Percentiles rank a stretch among this genome's conserved stretches.
These are phyloP conservation scores for Lamproptera curius DNA, from an alignment of 2,888 invertebrate genomes.

Conservation along the genomic window DNA sequence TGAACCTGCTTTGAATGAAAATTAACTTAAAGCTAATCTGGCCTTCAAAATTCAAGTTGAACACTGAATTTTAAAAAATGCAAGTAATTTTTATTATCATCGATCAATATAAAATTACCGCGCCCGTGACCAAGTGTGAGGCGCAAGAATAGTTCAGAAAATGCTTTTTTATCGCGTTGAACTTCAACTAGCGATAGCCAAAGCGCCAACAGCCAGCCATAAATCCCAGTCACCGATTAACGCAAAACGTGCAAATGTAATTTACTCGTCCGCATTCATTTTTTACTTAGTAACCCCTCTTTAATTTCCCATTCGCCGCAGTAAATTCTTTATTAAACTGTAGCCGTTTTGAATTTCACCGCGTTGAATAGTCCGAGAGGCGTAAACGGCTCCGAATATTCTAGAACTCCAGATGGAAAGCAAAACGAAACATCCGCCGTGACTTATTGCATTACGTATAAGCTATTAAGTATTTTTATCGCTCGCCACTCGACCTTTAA, in stretches of 20 bases:
- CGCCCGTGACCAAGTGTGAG: too few relatives aligned
- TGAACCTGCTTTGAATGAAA: too few relatives aligned
- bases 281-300: conserved; percentile 2
- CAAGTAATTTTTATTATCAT: too few relatives aligned
- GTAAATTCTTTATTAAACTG: conserved; percentile 19
- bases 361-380: conserved; percentile 9
- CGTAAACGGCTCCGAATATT: conserved; percentile 7
- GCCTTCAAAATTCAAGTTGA: too few relatives aligned
- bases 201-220: too few relatives aligned
- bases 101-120: too few relatives aligned
- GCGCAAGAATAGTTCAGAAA: too few relatives aligned
- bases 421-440: conserved; percentile 4
- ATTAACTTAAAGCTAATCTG: too few relatives aligned
- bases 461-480: conserved; percentile 17
- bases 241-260: neutral
- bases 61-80: too few relatives aligned
- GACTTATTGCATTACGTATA: conserved; percentile 11
- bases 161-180: conserved; percentile 2
- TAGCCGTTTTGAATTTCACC: neutral
- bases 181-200: too few relatives aligned
- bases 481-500: conserved; percentile 15
- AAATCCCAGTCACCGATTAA: neutral
- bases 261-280: neutral
- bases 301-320: conserved; percentile 8
- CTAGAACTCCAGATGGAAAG: conserved; percentile 1